Evolutionary conservation across 2,888 invertebrate genomes (phyloP).

Genomic region (Synanthedon formicaeformis): DNA sequence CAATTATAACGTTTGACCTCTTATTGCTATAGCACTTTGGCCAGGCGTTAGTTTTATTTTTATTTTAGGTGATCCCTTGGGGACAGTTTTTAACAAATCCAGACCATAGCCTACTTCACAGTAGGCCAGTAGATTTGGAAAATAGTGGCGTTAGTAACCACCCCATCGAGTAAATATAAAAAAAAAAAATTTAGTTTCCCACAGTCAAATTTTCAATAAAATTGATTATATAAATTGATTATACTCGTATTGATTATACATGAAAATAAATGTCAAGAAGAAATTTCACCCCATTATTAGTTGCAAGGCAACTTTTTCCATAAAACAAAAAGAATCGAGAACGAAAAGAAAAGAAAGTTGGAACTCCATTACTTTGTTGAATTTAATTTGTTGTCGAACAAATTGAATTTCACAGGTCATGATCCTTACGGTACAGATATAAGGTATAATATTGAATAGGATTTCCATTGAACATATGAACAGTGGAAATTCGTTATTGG

Average conservation of each 20-base stretch:
- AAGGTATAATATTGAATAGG: slow-evolving; percentile 1
- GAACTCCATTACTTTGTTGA: slow-evolving; percentile 1
- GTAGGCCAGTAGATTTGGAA: no score
- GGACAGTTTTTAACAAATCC: no score
- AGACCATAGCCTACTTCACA: no score
- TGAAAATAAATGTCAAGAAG: background rate
- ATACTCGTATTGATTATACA: background rate
- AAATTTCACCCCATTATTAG: background rate
- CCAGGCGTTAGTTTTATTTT: no score
- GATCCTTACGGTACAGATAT: background rate
- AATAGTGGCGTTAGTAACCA: no score
- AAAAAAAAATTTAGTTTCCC: no score
- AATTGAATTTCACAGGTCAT: slow-evolving; percentile 1
- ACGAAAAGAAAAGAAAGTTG: background rate
- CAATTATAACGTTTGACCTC: no score
- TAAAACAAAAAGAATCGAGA: background rate
- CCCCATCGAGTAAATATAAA: no score
- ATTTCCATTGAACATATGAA: background rate
- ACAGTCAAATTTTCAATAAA: no score
- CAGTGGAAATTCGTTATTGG: background rate
- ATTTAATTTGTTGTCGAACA: slow-evolving; percentile 3
- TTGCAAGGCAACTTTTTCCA: background rate
- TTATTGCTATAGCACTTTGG: no score
- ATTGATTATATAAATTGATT: no score
- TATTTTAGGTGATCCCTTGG: no score